These are phyloP conservation scores for Cephalopterus ornatus DNA, from an alignment of 2,113 vertebrate species.

Conservation along the genomic window DNA sequence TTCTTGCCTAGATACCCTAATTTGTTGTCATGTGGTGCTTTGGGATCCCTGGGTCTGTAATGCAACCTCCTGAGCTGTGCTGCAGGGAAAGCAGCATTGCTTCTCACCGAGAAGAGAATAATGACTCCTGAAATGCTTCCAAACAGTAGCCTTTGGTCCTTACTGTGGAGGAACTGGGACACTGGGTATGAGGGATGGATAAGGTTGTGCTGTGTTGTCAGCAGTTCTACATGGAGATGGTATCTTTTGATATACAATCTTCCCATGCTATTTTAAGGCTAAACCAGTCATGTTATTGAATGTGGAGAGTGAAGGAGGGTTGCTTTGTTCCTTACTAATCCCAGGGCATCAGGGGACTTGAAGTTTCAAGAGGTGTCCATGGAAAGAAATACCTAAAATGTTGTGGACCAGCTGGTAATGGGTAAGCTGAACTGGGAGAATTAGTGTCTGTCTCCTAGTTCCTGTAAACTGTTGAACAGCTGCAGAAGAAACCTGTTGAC, in stretches of 20 bases:
- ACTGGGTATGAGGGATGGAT: accelerated
- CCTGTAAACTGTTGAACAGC: background rate
- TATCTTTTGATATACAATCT: accelerated
- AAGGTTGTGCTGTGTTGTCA: background rate
- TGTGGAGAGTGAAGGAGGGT: background rate
- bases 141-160: background rate
- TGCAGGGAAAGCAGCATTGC: background rate
- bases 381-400: background rate
- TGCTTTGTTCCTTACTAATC: background rate
- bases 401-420: background rate
- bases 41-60: background rate
- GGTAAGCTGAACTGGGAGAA: background rate
- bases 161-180: background rate
- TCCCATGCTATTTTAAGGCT: background rate
- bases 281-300: background rate
- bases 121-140: background rate
- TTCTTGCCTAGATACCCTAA: background rate
- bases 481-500: background rate
- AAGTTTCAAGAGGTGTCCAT: background rate
- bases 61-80: background rate
- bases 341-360: no score
- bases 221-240: background rate
- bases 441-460: background rate
- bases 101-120: background rate
- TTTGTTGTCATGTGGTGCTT: background rate